phyloP scores from a whole-genome alignment of 1,140 invertebrate species.

The Drosophila serrata region DNA sequence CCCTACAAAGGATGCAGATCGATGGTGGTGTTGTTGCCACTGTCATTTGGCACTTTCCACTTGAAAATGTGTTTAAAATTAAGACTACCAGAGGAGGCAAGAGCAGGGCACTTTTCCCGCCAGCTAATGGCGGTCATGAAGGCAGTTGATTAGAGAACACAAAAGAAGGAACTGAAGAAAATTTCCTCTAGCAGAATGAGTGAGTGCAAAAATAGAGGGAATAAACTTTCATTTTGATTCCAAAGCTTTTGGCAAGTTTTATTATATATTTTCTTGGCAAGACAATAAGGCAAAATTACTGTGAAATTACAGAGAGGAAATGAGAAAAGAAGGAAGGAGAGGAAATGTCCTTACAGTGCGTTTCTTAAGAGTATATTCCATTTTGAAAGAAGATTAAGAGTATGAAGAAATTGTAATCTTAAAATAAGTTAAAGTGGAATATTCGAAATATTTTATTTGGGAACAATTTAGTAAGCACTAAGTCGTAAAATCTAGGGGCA shows the following conservation, averaged over 20 bases:
- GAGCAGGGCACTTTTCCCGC: conserved; percentile 24
- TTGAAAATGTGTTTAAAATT: conserved; percentile 61
- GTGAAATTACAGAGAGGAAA: conserved; percentile 26
- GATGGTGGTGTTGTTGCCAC: conserved; percentile 44
- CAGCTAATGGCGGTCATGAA: conserved; percentile 59
- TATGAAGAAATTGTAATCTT: neutral
- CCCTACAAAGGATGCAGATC: conserved; percentile 29
- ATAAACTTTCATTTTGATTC: conserved; percentile 57
- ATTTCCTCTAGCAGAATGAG: conserved; percentile 15
- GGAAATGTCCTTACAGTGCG: conserved; percentile 7
- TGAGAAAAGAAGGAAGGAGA: conserved; percentile 1
- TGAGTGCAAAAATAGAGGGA: conserved; percentile 16
- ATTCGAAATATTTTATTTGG: neutral
- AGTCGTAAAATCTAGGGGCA: no score
- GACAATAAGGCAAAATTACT: conserved; percentile 38
- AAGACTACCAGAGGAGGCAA: neutral
- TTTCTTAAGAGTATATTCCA: neutral
- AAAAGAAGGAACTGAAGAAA: neutral
- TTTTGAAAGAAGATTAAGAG: neutral
- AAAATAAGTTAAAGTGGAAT: neutral
- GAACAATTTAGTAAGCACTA: no score
- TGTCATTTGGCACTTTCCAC: conserved; percentile 59
- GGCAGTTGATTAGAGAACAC: conserved; percentile 26
- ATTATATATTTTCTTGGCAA: conserved; percentile 62
- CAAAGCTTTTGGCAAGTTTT: conserved; percentile 48